Evolutionary conservation across 2,113 vertebrate species (phyloP), one percentile per base, ranked within the genome.

Genomic region (Camelus bactrianus): DNA sequence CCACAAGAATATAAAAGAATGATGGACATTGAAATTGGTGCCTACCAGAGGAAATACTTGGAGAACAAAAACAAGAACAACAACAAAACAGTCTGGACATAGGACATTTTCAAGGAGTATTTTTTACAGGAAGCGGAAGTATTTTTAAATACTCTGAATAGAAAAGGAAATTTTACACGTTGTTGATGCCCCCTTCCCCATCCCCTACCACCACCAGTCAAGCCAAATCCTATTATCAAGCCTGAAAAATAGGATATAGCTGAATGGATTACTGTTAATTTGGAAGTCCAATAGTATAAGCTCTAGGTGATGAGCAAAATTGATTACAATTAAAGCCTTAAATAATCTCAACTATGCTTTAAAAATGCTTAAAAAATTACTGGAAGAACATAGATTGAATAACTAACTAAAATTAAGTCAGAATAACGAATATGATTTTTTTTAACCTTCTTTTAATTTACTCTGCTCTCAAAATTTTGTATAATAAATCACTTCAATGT

Each of bases 401-500:
- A 85, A 58, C 89, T 93, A 75, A 69, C 54, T n/a, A 73, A 82
- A 79, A 73, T 65, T 42, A 50, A 84, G 12, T 81, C 28, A 81
- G 7, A 19, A 52, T 69, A 85, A 91, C 13, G 52, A 79, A 20
- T 65, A n/a, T 80, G 16, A 3, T 35, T 86, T 84, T 84, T 92
- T 54, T 28, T 12, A 9, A 60, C 24, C 8, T 81, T 77, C 5
- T 69, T 70, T 73, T 11, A 89, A 82, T 85, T 58, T 82, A 86
- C 17, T 79, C 19, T 87, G 38, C 12, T 73, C 4, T 32, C 69
- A 15, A 72, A 76, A 65, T 69, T 96, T 80, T 65, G 26, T 73
- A 30, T 42, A 90, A 81, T 83, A 13, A 84, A 88, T 92, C 76
- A 89, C 13, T 92, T 85, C 30, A 56, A 30, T 76, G 65, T 73